Evolutionary conservation across 2,888 invertebrate species (phyloP).

Genomic region (Schrankia costaestrigalis): DNA sequence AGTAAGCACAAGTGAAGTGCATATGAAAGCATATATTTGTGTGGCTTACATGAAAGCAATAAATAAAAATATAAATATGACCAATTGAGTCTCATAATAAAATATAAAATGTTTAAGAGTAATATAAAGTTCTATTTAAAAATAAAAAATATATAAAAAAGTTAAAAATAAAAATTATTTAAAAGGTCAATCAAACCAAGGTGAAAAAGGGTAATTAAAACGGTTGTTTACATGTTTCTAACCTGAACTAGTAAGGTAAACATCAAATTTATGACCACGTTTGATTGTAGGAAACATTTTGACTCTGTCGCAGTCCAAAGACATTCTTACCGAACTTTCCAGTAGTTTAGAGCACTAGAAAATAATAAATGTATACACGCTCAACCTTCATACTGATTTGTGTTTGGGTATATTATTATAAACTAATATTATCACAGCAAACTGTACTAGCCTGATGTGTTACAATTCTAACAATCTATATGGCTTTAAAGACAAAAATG

Average conservation of each 20-base stretch:
- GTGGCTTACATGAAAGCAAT: too few species aligned
- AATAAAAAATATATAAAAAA: background rate
- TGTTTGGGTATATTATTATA: too few species aligned
- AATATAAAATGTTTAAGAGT: background rate
- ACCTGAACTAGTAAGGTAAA: slow-evolving; percentile 94
- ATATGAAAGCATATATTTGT: too few species aligned
- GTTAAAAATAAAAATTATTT: slow-evolving; percentile 8
- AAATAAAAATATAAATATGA: too few species aligned
- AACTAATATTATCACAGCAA: too few species aligned
- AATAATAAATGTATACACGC: slow-evolving; percentile 53
- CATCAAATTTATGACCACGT: slow-evolving; percentile 90
- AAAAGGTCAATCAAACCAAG: slow-evolving; percentile 26
- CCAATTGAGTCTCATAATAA: too few species aligned
- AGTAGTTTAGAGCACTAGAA: slow-evolving; percentile 86
- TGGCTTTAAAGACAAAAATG: too few species aligned
- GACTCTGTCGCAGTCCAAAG: slow-evolving; percentile 87
- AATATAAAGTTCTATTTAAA: background rate
- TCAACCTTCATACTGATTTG: slow-evolving; percentile 48
- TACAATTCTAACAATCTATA: too few species aligned
- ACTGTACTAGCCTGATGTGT: too few species aligned
- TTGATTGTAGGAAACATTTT: slow-evolving; percentile 91
- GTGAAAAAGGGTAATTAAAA: slow-evolving; percentile 20
- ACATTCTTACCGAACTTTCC: slow-evolving; percentile 87
- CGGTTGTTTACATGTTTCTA: slow-evolving; percentile 52
- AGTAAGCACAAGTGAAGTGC: too few species aligned